Evolutionary conservation across 1,140 invertebrate genomes (phyloP), one percentile per base, ranked within the genome.

Genomic region (Scaptomyza montana): DNA sequence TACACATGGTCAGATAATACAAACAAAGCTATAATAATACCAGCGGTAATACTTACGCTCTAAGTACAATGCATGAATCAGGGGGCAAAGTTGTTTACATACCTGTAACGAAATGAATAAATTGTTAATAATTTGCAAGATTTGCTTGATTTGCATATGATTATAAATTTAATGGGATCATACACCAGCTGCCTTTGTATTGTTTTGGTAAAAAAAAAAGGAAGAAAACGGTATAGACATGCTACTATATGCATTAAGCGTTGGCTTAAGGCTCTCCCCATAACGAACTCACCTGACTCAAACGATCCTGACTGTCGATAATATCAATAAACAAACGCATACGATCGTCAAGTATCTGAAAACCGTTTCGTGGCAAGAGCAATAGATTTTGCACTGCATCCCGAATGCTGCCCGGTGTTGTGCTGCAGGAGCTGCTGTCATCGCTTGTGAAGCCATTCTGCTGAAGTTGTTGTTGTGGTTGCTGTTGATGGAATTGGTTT

Each of bases 271-370:
- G 5, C 16, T 1, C 30, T 36, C 1, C 8, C 33, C 7, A 9
- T 36, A 36, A 8, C 33, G 33, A n/a, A 77, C 57, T 92, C 93
- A 96, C 95, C 95, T 96, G 94, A 84, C 95, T 95, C 80, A 97
- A 95, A 84, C 94, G 93, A 91, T 96, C 95, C 92, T 96, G 96
- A 10, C 95, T 95, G 80, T 96, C 95, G 79, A 96, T 93, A 69
- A 97, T 96, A 69, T 97, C 96, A 78, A 96, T 95, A 90, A 96
- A 96, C 10, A 97, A 93, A 9, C 94, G 94, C 75, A 97, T 93
- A 84, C 96, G 95, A 91, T 96, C 95, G 75, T 96, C 95, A 91
- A 95, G 93, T 74, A 95, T 94, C 70, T 95, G 94, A 90, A 96
- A 95, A 2, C 95, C 95, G 82, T 96, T 96, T 13, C 95, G 91